These are phyloP conservation scores for Hydropsyche betteni DNA, from an alignment of 2,888 invertebrate genomes.

Conservation along the genomic window DNA sequence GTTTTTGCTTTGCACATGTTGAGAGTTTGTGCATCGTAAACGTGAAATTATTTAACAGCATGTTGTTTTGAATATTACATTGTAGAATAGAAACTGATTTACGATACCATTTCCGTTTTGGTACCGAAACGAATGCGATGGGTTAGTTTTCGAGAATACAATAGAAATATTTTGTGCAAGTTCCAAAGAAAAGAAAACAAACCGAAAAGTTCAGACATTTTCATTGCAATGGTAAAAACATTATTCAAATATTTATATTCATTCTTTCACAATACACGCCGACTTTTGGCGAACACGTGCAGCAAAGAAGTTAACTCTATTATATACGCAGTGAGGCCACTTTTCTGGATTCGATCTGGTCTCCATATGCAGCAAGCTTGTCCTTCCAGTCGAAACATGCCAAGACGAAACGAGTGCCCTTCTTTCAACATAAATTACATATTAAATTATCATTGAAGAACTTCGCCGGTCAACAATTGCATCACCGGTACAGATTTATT, in stretches of 20 bases:
- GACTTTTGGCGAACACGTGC: conserved; percentile 21
- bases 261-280: neutral
- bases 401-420: neutral
- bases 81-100: no score
- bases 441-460: neutral
- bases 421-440: neutral
- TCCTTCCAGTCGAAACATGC: neutral
- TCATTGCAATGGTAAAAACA: neutral
- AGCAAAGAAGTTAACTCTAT: neutral
- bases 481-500: neutral
- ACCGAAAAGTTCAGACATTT: no score
- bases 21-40: no score
- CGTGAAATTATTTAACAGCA: no score
- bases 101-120: no score
- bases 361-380: conserved; percentile 18
- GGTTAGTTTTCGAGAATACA: no score
- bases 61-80: no score
- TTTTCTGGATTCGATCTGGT: conserved; percentile 28
- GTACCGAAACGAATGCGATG: no score
- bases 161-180: no score
- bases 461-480: neutral
- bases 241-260: neutral
- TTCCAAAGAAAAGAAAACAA: no score
- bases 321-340: neutral
- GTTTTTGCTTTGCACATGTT: no score